Conservation (phyloP, 2,888 invertebrate genomes). For the Caenorhabditis imperialis region DNA sequence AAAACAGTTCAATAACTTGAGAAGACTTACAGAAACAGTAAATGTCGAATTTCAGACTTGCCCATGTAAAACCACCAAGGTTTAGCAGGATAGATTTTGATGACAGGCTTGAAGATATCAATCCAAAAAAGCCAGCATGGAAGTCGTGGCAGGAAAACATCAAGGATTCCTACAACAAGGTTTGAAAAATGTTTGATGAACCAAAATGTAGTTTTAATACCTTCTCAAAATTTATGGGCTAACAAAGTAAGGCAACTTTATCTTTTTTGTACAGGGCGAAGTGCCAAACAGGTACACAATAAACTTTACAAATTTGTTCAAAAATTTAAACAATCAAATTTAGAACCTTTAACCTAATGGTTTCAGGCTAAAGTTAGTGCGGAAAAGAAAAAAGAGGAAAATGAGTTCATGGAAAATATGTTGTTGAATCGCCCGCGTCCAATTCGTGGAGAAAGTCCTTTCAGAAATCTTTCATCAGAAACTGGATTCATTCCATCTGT, state of each 20-base stretch:
- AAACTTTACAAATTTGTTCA: neutral
- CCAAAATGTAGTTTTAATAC: too few relatives aligned
- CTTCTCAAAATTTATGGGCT: too few relatives aligned
- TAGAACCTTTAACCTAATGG: too few relatives aligned
- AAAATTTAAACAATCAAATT: conserved; percentile 2
- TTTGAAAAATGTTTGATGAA: too few relatives aligned
- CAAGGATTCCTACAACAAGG: conserved; percentile 74
- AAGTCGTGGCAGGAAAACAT: conserved; percentile 73
- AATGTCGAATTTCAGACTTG: conserved; percentile 43
- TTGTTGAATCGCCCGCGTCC: conserved; percentile 59
- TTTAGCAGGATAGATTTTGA: conserved; percentile 74
- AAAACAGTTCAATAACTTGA: neutral
- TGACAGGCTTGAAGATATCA: conserved; percentile 69
- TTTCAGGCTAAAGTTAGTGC: conserved; percentile 71
- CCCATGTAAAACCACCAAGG: conserved; percentile 38
- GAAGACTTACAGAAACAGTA: too few relatives aligned
- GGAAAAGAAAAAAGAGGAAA: conserved; percentile 69
- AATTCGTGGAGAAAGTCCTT: conserved; percentile 67
- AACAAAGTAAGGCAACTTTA: too few relatives aligned
- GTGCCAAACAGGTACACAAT: neutral
- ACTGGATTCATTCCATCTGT: conserved; percentile 61
- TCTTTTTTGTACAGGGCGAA: too few relatives aligned
- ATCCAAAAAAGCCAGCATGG: conserved; percentile 72
- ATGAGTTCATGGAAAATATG: conserved; percentile 68
- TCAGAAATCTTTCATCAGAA: conserved; percentile 64